Base-by-base conservation (phyloP, 2,113 vertebrate genomes). In the Octodon degus region DNA sequence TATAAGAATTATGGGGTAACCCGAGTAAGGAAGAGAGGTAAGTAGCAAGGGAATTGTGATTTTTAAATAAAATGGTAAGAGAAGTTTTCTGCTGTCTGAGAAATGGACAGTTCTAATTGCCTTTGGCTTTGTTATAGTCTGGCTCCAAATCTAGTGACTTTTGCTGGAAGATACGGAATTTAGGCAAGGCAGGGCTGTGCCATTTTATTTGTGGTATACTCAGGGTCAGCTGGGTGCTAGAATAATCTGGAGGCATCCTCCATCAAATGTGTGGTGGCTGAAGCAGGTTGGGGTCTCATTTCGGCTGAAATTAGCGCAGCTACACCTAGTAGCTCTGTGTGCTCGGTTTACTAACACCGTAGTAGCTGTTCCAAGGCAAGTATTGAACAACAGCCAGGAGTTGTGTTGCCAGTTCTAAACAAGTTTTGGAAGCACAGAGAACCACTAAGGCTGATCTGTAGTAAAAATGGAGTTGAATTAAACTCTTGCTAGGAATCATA, bases 281-380 rank as follows among this genome's bases (percentile, higher is more conserved):
- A 85, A 93, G 34, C 43, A 86, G 30, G 12, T 93, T 97, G 43
- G 81, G 58, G 65, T 96, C 53, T 96, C 83, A 77, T 88, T 82
- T 85, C 20, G 27, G n/a, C 70, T 94, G 60, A 58, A 32, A 25
- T 72, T 95, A 37, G 63, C 79, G 72, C 4, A 80, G 63, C 80
- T 93, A 60, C 62, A 87, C 27, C n/a, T 89, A 76, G 86, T 50
- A 55, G 93, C 90, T 87, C 85, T 96, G 88, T 5, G 67, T 94
- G 1, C 60, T 85, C 96, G 86, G 77, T 68, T 92, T 40, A 62
- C 10, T 81, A 22, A 88, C 5, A 70, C 14, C 74, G 17, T 67
- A 32, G 62, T 72, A 77, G 27, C 60, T 70, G 0, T 72, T 96
- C 32, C 76, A 81, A 88, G 50, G 22, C 40, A 22, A 72, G 5